Evolutionary conservation across 2,797 vertebrate genomes (phyloP).

Genomic region (Gymnodraco acuticeps): DNA sequence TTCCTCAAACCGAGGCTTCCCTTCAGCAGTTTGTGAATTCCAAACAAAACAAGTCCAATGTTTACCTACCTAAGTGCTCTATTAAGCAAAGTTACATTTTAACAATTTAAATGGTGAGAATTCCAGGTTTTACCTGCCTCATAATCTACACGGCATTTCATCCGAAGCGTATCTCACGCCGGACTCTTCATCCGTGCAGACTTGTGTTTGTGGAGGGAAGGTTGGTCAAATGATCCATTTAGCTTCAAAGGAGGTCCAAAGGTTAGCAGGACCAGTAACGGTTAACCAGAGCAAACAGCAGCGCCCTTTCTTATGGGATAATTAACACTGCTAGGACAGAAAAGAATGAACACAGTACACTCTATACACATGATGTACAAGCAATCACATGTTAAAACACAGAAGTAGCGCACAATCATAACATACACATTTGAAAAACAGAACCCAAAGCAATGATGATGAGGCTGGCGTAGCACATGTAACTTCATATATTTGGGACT

Average conservation of each 20-base stretch:
- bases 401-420: not conserved
- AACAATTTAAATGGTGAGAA: constrained; percentile 33
- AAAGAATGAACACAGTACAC: constrained; percentile 21
- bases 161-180: constrained; percentile 7
- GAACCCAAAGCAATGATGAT: not conserved
- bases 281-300: constrained; percentile 64
- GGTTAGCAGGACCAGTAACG: constrained; percentile 52
- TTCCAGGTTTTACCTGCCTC: constrained; percentile 40
- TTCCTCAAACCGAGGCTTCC: not conserved
- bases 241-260: constrained; percentile 58
- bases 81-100: constrained; percentile 43
- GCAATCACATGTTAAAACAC: not conserved
- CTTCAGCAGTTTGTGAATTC: constrained; percentile 11
- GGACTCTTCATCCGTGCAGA: constrained; percentile 17
- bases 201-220: constrained; percentile 35
- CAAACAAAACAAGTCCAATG: constrained; percentile 27
- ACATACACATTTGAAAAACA: not conserved
- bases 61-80: constrained; percentile 38
- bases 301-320: constrained; percentile 51
- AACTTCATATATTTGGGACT: not conserved
- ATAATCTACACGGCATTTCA: not conserved
- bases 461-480: not conserved
- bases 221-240: constrained; percentile 35
- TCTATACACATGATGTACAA: not conserved
- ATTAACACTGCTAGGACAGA: constrained; percentile 56